phyloP scores from a whole-genome alignment of 2,113 vertebrate genomes.

The Forbesichthys papilliferus region DNA sequence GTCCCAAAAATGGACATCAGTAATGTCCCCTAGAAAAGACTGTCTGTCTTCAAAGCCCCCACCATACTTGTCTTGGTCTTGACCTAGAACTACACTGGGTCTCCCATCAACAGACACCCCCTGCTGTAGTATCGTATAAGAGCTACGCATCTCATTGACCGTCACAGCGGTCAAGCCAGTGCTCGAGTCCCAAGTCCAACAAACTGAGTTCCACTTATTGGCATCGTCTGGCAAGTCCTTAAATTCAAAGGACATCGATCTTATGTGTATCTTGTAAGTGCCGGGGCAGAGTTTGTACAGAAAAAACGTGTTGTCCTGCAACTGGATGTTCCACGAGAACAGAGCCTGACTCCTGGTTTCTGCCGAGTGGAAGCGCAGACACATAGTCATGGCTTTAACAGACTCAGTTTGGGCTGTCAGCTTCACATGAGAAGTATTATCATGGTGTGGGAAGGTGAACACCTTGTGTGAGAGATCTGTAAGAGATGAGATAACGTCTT shows the following conservation, averaged over 20 bases:
- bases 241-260: neutral
- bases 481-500: neutral
- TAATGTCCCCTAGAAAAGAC: slow-evolving; percentile 20
- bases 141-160: neutral
- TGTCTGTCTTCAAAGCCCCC: slow-evolving; percentile 6
- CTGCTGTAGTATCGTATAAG: neutral
- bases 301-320: neutral
- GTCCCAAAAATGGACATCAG: slow-evolving; percentile 29
- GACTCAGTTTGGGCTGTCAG: neutral
- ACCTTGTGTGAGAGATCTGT: neutral
- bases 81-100: neutral
- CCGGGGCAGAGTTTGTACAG: neutral
- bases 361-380: neutral
- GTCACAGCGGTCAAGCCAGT: neutral
- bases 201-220: neutral
- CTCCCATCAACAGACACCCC: neutral
- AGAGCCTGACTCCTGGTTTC: neutral
- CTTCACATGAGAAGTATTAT: neutral
- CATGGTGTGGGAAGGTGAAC: neutral
- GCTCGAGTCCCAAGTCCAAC: neutral
- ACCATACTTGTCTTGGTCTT: slow-evolving; percentile 19
- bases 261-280: neutral
- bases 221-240: neutral
- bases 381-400: neutral
- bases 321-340: neutral